Percentiles rank a stretch among this genome's conserved stretches.
phyloP scores from a whole-genome alignment of 2,888 invertebrate genomes.

The Agrotis clavis region DNA sequence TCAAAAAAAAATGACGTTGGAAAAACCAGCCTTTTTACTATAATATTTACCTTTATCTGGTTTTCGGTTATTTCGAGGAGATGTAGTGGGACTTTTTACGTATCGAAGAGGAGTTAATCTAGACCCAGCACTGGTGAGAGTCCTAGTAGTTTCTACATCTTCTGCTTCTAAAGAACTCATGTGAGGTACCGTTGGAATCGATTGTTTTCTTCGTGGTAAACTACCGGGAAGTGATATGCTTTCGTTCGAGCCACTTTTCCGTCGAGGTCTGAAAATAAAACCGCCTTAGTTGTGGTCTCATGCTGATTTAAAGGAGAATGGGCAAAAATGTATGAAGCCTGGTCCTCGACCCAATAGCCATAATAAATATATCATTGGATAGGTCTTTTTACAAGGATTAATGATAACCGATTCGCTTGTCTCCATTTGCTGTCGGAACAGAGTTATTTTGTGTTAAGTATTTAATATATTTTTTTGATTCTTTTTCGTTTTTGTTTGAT shows the following conservation, averaged over 20 bases:
- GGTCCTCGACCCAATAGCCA: too few species aligned
- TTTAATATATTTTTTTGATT: too few species aligned
- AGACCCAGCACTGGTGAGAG: constrained; percentile 88
- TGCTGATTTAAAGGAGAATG: background rate
- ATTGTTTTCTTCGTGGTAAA: constrained; percentile 92
- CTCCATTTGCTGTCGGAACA: too few species aligned
- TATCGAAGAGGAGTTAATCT: constrained; percentile 88
- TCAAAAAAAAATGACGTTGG: constrained; percentile 1
- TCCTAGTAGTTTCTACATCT: constrained; percentile 87
- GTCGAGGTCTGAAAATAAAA: constrained; percentile 78
- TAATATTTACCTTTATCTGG: constrained; percentile 80
- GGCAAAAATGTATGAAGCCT: too few species aligned
- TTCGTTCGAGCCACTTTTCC: constrained; percentile 91
- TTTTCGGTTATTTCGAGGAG: constrained; percentile 89
- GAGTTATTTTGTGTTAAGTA: too few species aligned
- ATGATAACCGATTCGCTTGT: too few species aligned
- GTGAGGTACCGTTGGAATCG: constrained; percentile 88
- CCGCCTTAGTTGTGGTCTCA: background rate
- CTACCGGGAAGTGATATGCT: constrained; percentile 92
- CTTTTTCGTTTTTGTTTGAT: too few species aligned
- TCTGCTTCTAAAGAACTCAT: constrained; percentile 89
- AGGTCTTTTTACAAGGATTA: too few species aligned
- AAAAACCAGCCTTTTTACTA: background rate
- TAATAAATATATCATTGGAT: too few species aligned
- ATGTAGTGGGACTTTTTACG: constrained; percentile 87